These are phyloP conservation scores for Epinephelus moara DNA, from an alignment of 2,113 vertebrate species.

Conservation along the genomic window DNA sequence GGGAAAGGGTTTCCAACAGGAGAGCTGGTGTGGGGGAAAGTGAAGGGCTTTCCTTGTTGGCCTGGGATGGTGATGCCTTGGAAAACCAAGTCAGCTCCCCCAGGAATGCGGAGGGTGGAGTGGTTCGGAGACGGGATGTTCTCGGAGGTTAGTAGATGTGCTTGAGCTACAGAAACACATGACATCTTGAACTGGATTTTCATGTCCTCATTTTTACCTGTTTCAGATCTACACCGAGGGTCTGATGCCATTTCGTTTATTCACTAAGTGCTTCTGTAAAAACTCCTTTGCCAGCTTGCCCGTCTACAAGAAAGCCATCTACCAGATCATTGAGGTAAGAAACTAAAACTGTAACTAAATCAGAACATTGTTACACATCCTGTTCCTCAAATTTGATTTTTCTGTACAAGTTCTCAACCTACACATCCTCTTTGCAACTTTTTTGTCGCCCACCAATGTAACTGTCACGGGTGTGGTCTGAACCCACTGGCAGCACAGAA, in stretches of 20 bases:
- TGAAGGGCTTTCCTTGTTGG: slow-evolving; percentile 95
- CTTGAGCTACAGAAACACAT: not conserved
- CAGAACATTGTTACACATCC: not conserved
- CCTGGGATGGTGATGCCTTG: slow-evolving; percentile 91
- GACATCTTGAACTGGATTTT: not conserved
- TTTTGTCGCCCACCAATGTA: too few species aligned
- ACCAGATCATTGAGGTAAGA: slow-evolving; percentile 91
- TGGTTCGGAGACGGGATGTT: slow-evolving; percentile 97
- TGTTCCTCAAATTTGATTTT: too few species aligned
- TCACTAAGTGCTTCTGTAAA: slow-evolving; percentile 90
- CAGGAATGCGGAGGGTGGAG: slow-evolving; percentile 90
- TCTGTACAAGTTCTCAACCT: too few species aligned
- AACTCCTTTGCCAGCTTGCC: slow-evolving; percentile 90
- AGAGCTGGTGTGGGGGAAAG: slow-evolving; percentile 94
- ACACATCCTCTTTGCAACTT: too few species aligned
- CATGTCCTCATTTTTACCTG: not conserved
- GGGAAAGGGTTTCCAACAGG: slow-evolving; percentile 90
- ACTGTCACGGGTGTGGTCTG: too few species aligned
- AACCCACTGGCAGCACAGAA: too few species aligned
- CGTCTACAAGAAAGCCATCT: slow-evolving; percentile 91
- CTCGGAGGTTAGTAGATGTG: slow-evolving; percentile 88
- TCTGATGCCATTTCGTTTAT: slow-evolving; percentile 85
- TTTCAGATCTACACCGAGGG: slow-evolving; percentile 88
- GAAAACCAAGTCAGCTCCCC: slow-evolving; percentile 84
- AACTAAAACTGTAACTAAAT: not conserved